Conservation (phyloP, 2,888 invertebrate genomes). For the Macrophya annulata region DNA sequence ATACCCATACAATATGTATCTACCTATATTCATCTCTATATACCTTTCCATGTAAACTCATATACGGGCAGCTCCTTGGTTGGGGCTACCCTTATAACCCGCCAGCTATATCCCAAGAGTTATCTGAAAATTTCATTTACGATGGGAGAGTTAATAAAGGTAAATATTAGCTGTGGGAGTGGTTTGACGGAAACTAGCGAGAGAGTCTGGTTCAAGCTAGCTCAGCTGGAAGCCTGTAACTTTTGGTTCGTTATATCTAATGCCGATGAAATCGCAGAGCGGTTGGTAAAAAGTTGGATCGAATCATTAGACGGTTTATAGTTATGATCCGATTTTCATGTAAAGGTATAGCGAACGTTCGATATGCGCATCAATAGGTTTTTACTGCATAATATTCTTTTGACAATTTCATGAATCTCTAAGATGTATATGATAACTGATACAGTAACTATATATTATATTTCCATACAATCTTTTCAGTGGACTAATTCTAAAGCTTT, state of each 20-base stretch:
- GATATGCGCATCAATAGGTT: background rate
- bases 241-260: slow-evolving; percentile 74
- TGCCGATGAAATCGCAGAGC: slow-evolving; percentile 71
- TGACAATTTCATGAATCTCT: background rate
- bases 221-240: slow-evolving; percentile 57
- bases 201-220: slow-evolving; percentile 43
- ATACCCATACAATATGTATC: slow-evolving; percentile 61
- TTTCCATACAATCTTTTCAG: background rate
- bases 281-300: slow-evolving; percentile 57
- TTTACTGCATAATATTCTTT: background rate
- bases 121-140: slow-evolving; percentile 79
- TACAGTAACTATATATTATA: background rate
- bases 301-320: background rate
- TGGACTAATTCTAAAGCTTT: background rate
- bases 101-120: slow-evolving; percentile 77
- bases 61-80: slow-evolving; percentile 61
- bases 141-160: slow-evolving; percentile 79
- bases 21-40: slow-evolving; percentile 32
- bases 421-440: too few species aligned
- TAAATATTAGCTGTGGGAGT: slow-evolving; percentile 78
- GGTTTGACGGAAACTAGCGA: slow-evolving; percentile 72
- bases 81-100: slow-evolving; percentile 74
- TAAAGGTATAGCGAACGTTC: background rate
- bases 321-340: background rate
- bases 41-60: slow-evolving; percentile 45